Base-by-base conservation (phyloP, 2,113 vertebrate genomes). In the Gopherus evgoodei region DNA sequence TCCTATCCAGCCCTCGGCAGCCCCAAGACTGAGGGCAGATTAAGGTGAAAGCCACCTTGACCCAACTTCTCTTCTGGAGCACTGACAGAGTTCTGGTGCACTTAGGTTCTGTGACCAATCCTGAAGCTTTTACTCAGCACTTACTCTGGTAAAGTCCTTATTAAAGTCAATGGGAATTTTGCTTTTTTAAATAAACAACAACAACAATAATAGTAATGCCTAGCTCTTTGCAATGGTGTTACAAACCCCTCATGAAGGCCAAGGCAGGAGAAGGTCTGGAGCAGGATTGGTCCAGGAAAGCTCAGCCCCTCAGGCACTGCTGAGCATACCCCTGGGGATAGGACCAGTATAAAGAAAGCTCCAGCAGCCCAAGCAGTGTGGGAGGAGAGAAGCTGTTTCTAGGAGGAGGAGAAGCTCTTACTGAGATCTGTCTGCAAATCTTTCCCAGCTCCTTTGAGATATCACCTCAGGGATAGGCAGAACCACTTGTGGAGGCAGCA, bases 11-110 rank as follows among this genome's bases (percentile, higher is more conserved):
- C 24, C 72, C 24, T 44, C 10, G 4, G 17, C 62, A 76, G 31
- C 5, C 8, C 6, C 0, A 0, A 4, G 3, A 78, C 38, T 1
- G 82, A 7, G 87, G 14, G 76, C 47, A 0, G 35, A 79, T 29
- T 72, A 93, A 82, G 47, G 42, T 84, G 89, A 94, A 86, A 94
- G 87, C 47, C 0, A 1, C 4, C 6, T 56, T 59, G 13, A 42
- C 24, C 16, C 62, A 54, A 11, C 1, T 3, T 3, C 22, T 83
- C 12, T 47, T 95, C 17, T 83, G 44, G 7, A 92, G 44, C 38
- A 75, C 6, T 42, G 6, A 0, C 44, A 87, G 69, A 0, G 87
- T 84, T 29, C 69, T 27, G 47, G 29, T 49, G 8, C 65, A 81
- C 5, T 2, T 54, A 25, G 38, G 38, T 12, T 25, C 72, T 25